These are phyloP conservation scores for Cosmia pyralina DNA, from an alignment of 2,888 invertebrate genomes.

Conservation along the genomic window DNA sequence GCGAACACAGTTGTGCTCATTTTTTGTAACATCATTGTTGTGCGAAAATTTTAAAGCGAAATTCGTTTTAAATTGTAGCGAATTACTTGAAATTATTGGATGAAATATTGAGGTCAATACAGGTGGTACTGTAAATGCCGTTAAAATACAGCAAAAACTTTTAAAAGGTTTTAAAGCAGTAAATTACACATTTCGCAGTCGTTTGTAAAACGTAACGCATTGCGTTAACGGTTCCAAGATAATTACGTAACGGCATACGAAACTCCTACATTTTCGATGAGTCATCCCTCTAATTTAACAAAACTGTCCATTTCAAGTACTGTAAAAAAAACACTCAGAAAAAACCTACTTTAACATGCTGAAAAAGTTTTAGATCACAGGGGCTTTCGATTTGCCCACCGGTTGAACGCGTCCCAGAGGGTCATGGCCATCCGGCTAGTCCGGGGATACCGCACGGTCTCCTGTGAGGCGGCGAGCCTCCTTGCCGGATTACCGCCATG, in stretches of 20 bases:
- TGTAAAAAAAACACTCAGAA: slow-evolving; percentile 17
- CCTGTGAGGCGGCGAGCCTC: too few species aligned
- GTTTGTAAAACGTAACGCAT: slow-evolving; percentile 55
- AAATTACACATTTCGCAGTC: slow-evolving; percentile 52
- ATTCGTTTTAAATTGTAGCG: slow-evolving; percentile 2
- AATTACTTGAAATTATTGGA: slow-evolving; percentile 26
- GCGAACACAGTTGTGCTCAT: slow-evolving; percentile 1
- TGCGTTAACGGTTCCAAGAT: slow-evolving; percentile 50
- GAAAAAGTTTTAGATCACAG: slow-evolving; percentile 31
- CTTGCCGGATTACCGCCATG: too few species aligned
- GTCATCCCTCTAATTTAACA: slow-evolving; percentile 59
- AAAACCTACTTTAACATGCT: slow-evolving; percentile 39
- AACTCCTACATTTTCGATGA: slow-evolving; percentile 49
- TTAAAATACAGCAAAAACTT: slow-evolving; percentile 25
- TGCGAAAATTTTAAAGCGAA: slow-evolving; percentile 13
- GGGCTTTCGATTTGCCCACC: slow-evolving; percentile 50
- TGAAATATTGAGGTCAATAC: slow-evolving; percentile 42
- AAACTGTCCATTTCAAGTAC: slow-evolving; percentile 48
- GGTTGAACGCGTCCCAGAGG: too few species aligned
- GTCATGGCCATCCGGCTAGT: too few species aligned
- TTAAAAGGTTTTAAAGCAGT: slow-evolving; percentile 45
- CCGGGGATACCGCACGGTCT: too few species aligned
- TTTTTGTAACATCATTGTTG: slow-evolving; percentile 12
- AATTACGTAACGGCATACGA: slow-evolving; percentile 58
- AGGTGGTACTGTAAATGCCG: slow-evolving; percentile 24